Conservation (phyloP, 1,140 invertebrate genomes). For the Lethocerus indicus region DNA sequence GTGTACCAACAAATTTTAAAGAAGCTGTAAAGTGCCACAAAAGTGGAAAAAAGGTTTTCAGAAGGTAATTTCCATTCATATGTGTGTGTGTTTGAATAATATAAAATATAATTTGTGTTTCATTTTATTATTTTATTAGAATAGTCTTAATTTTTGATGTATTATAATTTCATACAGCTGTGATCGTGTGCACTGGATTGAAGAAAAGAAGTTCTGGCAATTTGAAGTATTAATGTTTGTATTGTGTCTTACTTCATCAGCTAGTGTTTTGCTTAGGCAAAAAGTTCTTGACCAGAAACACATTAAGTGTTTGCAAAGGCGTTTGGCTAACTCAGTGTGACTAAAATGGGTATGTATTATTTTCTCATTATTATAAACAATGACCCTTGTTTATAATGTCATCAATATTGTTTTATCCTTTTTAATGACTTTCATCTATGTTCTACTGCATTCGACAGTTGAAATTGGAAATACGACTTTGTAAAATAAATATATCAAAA, state of each 20-base stretch:
- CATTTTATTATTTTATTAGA: neutral
- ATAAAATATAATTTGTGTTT: neutral
- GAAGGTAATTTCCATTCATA: slow-evolving; percentile 30
- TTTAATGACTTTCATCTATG: too few species aligned
- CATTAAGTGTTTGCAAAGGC: slow-evolving; percentile 39
- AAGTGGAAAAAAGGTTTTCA: slow-evolving; percentile 41
- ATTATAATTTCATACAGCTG: slow-evolving; percentile 30
- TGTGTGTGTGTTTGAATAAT: neutral
- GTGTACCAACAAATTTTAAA: slow-evolving; percentile 26
- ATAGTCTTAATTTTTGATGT: neutral
- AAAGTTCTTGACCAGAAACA: slow-evolving; percentile 36
- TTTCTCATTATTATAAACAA: too few species aligned
- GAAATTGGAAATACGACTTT: too few species aligned
- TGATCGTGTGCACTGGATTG: slow-evolving; percentile 47
- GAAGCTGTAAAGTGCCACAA: slow-evolving; percentile 29
- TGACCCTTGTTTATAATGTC: too few species aligned
- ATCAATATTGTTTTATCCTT: too few species aligned
- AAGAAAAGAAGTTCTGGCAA: slow-evolving; percentile 64
- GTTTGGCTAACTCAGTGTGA: slow-evolving; percentile 22
- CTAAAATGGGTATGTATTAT: too few species aligned
- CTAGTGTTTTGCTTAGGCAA: slow-evolving; percentile 34
- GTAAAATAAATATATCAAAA: too few species aligned
- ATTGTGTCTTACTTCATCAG: slow-evolving; percentile 39
- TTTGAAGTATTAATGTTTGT: slow-evolving; percentile 61
- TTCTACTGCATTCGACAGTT: too few species aligned